Evolutionary conservation across 2,113 vertebrate species (phyloP), one percentile per base, ranked within the genome.

Genomic region (Accipiter virgatus): DNA sequence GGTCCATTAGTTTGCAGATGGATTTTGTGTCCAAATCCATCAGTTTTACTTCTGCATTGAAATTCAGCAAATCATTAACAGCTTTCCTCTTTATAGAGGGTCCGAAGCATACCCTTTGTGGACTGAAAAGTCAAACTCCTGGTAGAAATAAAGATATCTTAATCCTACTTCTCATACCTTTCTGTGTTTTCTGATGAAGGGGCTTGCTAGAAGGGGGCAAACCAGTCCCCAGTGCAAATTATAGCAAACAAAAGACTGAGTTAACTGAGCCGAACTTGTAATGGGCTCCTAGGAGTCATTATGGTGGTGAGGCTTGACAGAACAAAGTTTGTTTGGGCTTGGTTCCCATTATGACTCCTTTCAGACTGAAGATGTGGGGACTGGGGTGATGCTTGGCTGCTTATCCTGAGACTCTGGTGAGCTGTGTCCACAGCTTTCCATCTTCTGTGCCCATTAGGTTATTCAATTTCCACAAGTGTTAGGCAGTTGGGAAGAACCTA

Each of bases 321-420:
- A 92, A 68, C 16, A 66, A 47, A 93, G 95, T 96, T 96, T 93
- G 55, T 92, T 83, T 93, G 79, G 93, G 96, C 97, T 92, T 86
- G 19, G 14, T 95, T 96, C 93, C 88, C 90, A 38, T 77, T 86
- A 73, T 94, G 85, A 77, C 63, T 96, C 71, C 79, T 93, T 93
- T 86, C 85, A 92, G 31, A 70, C 16, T 70, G 79, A 90, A 86
- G 85, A 82, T 68, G 65, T 90, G 90, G 78, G 68, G 84, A 68
- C 48, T 61, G 42, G 75, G 82, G 67, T 80, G 88, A 56, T 89
- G 65, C 81, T 55, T 86, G 86, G 47, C 91, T 93, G 91, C 77
- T 93, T 94, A 58, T 75, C 38, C 81, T 16, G 26, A 62, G 85
- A 88, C 88, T 86, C 88, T 58, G 29, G 86, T 96, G 95, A 74